A percentile compares a stretch with the other conserved stretches of the same genome.
phyloP scores from a whole-genome alignment of 2,113 vertebrate species.

The Gasterosteus aculeatus region DNA sequence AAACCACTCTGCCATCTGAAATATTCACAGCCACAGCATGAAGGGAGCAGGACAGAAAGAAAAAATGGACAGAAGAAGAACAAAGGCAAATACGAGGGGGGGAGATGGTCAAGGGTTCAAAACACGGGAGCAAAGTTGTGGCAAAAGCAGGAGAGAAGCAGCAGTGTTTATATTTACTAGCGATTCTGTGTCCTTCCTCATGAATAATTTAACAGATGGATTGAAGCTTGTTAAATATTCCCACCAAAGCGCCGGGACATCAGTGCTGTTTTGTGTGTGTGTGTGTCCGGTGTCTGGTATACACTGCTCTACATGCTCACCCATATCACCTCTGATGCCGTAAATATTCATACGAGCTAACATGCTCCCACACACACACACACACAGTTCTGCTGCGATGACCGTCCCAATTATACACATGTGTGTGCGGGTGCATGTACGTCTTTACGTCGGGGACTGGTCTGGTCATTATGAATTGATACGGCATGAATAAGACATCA shows the following conservation, averaged over 20 bases:
- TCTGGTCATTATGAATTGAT: slow-evolving; percentile 82
- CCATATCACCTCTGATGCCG: slow-evolving; percentile 42
- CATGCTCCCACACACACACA: not conserved
- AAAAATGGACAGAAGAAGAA: slow-evolving; percentile 24
- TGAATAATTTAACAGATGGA: slow-evolving; percentile 75
- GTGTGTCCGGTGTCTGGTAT: slow-evolving; percentile 55
- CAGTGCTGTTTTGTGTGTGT: slow-evolving; percentile 51
- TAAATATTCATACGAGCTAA: slow-evolving; percentile 57
- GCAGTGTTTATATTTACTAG: slow-evolving; percentile 77
- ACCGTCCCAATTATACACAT: slow-evolving; percentile 43
- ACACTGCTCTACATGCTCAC: slow-evolving; percentile 60
- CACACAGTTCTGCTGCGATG: slow-evolving; percentile 29
- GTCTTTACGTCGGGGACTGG: slow-evolving; percentile 56
- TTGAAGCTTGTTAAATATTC: slow-evolving; percentile 78
- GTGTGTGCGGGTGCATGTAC: slow-evolving; percentile 18
- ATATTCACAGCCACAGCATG: slow-evolving; percentile 76
- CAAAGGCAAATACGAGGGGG: slow-evolving; percentile 36
- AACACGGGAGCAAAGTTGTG: slow-evolving; percentile 23
- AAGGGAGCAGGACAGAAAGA: slow-evolving; percentile 28
- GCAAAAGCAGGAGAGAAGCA: slow-evolving; percentile 39
- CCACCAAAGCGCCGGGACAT: slow-evolving; percentile 73
- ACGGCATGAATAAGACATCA: slow-evolving; percentile 81
- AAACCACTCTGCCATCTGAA: slow-evolving; percentile 79
- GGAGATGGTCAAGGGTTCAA: slow-evolving; percentile 43
- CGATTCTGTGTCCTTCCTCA: slow-evolving; percentile 73